Evolutionary conservation across 2,888 invertebrate genomes (phyloP), one percentile per base, ranked within the genome.

Genomic region (Adineta ricciae): DNA sequence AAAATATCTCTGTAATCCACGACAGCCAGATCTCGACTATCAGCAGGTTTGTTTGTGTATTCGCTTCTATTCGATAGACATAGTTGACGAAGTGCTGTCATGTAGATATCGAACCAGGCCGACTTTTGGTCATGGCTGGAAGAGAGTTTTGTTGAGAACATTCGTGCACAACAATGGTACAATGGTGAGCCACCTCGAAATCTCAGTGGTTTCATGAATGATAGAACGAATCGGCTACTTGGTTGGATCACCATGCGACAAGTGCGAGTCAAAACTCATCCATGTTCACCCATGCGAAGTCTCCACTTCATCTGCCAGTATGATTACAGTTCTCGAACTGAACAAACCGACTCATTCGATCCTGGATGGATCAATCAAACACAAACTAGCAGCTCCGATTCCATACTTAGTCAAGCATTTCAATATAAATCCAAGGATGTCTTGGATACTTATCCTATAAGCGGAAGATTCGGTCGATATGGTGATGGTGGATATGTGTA

Each of bases 221-320:
- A 92, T 88, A 90, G 91, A 84, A 90, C 90, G 11, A 91, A 91
- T 46, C 88, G 92, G 83, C 89, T 92, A 56, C 91, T 92, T 90
- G 92, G 92, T n/a, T 92, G 91, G 86, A 92, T 91, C 52, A 90
- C 90, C 19, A 89, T 92, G 85, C 87, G 92, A 85, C 92, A 92
- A 88, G 88, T 92, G 7, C 21, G 52, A 4, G 21, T 52, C 21
- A 52, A 21, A 52, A 24, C 52, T 3, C 3, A 14, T 21, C 7
- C 24, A 0, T 52, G 52, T 52, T 21, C 16, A 52, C 46, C 46
- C 46, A 46, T 46, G 11, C 46, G 46, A 46, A 46, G 11, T 46
- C 46, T 8, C 5, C 5, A 46, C 24, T 52, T 21, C 5, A 21
- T 24, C 19, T 52, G 52, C 24, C 3, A 52, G 24, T 52, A 52